Evolutionary conservation across 2,888 invertebrate species (phyloP), one percentile per base, ranked within the genome.

Genomic region (Drosophila monieri): DNA sequence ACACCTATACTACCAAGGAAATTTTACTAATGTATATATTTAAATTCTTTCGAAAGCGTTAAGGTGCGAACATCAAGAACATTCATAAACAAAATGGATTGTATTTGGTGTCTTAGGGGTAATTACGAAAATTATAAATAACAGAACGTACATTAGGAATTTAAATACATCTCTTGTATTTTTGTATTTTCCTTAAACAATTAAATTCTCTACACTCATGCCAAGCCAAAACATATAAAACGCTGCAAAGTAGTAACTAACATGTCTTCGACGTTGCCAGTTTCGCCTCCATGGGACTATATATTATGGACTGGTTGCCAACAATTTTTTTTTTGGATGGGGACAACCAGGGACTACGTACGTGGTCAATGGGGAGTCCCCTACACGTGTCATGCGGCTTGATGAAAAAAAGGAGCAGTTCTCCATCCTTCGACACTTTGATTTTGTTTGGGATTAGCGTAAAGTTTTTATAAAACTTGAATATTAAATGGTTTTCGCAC

Each of bases 351-450:
- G 27, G 27, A 61, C 35, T 48, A 15, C 37, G 37, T 59, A 46
- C 73, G 68, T 73, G 75, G 69, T 73, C 80, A 83, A 59, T 73
- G 71, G 80, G 78, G 78, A 76, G 67, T 76, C 61, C 48, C 10
- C 25, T 53, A 32, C 60, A 75, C 73, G 70, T 77, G 76, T 55
- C 58, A 43, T 30, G 44, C 41, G 23, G 41, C 37, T 49, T 56
- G 52, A 21, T 3, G 5, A 12, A 43, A 44, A 23, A 18, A 9
- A 23, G 43, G 2, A 15, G 6, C 21, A 55, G 46, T 25, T 32
- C 47, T 18, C 27, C 8, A 46, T 43, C 53, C 48, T 54, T 55
- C 12, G 30, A 32, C 14, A 12, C 37, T 67, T 70, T 64, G 58
- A 62, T 71, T 73, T 70, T 68, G 23, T 67, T 59, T 56, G 25